phyloP scores from a whole-genome alignment of 2,888 invertebrate species.

The Platycheirus albimanus region DNA sequence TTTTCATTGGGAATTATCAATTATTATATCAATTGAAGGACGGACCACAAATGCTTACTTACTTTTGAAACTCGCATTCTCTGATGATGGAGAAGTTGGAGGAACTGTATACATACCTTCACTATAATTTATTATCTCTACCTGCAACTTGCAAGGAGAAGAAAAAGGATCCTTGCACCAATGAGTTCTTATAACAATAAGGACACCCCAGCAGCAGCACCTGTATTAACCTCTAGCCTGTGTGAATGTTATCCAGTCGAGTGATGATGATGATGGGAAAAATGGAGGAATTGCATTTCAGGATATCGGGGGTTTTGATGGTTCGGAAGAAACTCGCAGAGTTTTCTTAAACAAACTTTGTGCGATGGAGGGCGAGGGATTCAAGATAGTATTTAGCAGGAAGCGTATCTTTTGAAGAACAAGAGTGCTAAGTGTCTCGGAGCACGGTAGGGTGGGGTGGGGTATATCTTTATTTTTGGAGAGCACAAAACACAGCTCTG shows the following conservation, averaged over 20 bases:
- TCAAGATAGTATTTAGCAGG: conserved; percentile 35
- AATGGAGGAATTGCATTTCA: conserved; percentile 39
- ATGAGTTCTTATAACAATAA: conserved; percentile 34
- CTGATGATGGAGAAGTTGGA: conserved; percentile 16
- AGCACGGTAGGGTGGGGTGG: not conserved
- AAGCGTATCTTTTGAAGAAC: conserved; percentile 44
- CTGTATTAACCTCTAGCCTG: conserved; percentile 56
- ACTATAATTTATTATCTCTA: not conserved
- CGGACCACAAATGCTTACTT: conserved; percentile 35
- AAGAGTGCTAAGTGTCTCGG: not conserved
- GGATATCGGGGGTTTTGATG: no score
- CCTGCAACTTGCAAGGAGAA: not conserved
- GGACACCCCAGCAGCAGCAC: conserved; percentile 50
- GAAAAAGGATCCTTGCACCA: conserved; percentile 45
- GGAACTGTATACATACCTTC: conserved; percentile 26
- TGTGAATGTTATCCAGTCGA: conserved; percentile 17
- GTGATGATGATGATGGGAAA: not conserved
- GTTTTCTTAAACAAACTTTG: conserved; percentile 50
- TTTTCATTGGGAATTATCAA: conserved; percentile 69
- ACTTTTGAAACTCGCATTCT: conserved; percentile 48
- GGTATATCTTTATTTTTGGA: not conserved
- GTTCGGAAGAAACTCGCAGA: no score
- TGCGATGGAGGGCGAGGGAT: not conserved
- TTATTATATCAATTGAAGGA: conserved; percentile 67
- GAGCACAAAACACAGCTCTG: conserved; percentile 13